Conservation (phyloP, 2,797 vertebrate genomes). For the Alcedo atthis region DNA sequence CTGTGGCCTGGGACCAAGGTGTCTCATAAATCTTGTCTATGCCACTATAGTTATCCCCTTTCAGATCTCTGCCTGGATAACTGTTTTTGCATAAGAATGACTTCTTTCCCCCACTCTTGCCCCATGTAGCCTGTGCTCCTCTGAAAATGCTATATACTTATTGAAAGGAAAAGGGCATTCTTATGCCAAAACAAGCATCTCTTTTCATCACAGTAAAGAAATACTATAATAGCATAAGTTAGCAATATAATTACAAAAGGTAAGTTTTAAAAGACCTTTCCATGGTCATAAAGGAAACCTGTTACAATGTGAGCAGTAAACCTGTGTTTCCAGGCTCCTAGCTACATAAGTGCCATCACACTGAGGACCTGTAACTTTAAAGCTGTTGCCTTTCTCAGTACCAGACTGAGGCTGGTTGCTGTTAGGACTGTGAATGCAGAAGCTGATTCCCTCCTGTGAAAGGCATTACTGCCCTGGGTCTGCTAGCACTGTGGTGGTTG, state of each 20-base stretch:
- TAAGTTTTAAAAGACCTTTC: neutral
- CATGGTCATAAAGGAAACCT: neutral
- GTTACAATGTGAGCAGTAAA: neutral
- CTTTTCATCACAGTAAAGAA: neutral
- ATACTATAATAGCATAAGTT: neutral
- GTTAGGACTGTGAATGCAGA: neutral
- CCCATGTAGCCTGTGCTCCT: neutral
- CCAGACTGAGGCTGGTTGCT: neutral
- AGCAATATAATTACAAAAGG: neutral
- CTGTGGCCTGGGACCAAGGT: slow-evolving; percentile 13
- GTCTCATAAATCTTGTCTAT: slow-evolving; percentile 12
- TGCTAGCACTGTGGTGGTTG: neutral
- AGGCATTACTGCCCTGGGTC: neutral
- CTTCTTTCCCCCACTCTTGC: neutral
- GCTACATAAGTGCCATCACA: rapidly evolving
- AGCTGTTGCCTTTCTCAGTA: neutral
- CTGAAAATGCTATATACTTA: neutral
- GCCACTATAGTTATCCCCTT: neutral
- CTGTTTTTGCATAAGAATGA: slow-evolving; percentile 6
- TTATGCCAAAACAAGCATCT: neutral
- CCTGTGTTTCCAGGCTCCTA: neutral
- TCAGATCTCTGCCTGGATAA: slow-evolving; percentile 18
- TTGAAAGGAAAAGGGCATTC: neutral
- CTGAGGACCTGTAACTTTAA: neutral
- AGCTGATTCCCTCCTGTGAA: neutral